Evolutionary conservation across 2,797 vertebrate genomes (phyloP).

Genomic region (Premnoplex brunnescens): DNA sequence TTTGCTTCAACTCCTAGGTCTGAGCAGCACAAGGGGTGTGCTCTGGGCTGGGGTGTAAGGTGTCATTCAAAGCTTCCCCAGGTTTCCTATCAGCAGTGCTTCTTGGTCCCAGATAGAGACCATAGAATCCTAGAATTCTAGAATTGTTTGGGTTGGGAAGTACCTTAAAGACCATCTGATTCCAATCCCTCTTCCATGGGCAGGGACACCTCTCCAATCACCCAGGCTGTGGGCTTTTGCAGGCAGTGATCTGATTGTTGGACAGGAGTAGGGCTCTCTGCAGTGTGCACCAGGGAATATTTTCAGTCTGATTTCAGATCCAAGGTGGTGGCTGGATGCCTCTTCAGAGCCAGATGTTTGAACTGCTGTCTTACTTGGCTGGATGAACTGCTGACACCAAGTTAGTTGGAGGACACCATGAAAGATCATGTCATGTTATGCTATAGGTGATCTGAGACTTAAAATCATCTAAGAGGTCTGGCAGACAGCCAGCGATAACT

Average conservation of each 20-base stretch:
- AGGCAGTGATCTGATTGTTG: too few relatives aligned
- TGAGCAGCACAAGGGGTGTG: background rate
- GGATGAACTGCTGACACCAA: background rate
- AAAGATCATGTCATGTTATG: background rate
- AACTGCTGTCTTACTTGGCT: background rate
- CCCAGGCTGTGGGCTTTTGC: background rate
- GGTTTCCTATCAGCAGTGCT: background rate
- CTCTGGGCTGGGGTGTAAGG: background rate
- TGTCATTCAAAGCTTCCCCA: background rate
- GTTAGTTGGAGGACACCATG: fast-evolving
- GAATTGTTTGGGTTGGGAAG: background rate
- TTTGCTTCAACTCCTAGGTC: background rate
- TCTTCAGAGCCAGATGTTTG: background rate
- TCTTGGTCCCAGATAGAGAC: background rate
- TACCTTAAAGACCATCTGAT: background rate
- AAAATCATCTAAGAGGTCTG: background rate
- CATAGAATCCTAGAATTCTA: background rate
- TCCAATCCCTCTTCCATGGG: fast-evolving
- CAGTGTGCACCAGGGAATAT: background rate
- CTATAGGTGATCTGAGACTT: background rate
- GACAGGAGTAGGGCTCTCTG: background rate
- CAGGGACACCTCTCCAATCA: fast-evolving
- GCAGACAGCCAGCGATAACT: background rate
- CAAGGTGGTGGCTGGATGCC: background rate
- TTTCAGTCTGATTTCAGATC: background rate